A percentile compares a stretch with the other conserved stretches of the same genome.
These are phyloP conservation scores for Sebastes kiyomatsui DNA, from an alignment of 2,797 vertebrate species.

Conservation along the genomic window DNA sequence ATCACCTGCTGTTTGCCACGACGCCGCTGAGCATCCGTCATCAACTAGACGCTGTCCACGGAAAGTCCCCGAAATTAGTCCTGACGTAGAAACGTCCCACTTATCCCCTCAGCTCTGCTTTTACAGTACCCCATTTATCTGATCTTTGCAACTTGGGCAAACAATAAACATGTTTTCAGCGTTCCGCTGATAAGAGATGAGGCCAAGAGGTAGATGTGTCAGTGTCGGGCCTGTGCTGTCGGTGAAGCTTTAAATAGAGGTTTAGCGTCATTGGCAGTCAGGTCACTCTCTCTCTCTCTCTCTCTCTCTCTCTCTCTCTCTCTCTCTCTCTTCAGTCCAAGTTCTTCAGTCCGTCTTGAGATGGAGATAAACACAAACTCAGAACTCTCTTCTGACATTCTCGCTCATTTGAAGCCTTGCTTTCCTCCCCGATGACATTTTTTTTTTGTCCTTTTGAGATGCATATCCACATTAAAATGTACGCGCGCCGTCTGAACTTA, in stretches of 20 bases:
- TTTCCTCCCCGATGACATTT: conserved; percentile 40
- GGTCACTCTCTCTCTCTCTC: conserved; percentile 46
- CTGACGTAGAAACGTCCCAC: not conserved
- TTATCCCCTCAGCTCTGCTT: not conserved
- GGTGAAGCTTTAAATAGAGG: conserved; percentile 54
- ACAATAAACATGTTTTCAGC: not conserved
- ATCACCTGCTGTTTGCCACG: conserved; percentile 11
- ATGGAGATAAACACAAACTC: conserved; percentile 56
- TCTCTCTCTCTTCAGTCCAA: conserved; percentile 25
- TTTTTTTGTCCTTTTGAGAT: conserved; percentile 45
- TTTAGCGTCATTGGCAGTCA: conserved; percentile 67
- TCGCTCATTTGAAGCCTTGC: conserved; percentile 57
- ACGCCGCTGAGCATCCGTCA: not conserved
- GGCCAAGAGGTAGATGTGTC: conserved; percentile 25
- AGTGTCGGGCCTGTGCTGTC: conserved; percentile 35
- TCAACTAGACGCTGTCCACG: not conserved
- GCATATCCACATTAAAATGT: conserved; percentile 34
- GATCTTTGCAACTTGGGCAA: not conserved
- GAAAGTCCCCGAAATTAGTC: not conserved
- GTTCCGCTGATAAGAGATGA: conserved; percentile 15
- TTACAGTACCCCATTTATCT: not conserved
- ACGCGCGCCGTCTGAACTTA: conserved; percentile 8
- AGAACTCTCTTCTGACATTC: conserved; percentile 61
- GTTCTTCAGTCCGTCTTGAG: conserved; percentile 58
- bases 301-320: not conserved